Evolutionary conservation across 2,888 invertebrate genomes (phyloP), one percentile per base, ranked within the genome.

Genomic region (Stenurella melanura): DNA sequence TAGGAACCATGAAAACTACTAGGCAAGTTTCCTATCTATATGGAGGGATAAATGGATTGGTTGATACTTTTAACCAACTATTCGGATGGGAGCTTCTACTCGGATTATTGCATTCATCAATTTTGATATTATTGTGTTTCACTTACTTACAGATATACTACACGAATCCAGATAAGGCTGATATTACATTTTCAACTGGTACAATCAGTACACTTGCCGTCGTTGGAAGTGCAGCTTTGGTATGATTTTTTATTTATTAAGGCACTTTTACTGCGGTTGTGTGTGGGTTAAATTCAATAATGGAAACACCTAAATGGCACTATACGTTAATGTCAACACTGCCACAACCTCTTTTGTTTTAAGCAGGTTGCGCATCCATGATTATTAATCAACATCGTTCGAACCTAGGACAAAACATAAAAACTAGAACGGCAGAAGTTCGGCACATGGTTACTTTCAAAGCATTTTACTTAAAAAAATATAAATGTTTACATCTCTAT

Each of bases 61-160:
- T 67, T n/a, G 9, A 54, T n/a, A 67, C 6, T n/a, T 67, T 54
- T 11, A 67, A 67, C 30, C 19, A 21, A 38, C 26, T 67, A 0
- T 67, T 67, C 17, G 67, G 67, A 54, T 67, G 67, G 67, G 67
- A 67, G 21, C n/a, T 54, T 1, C 26, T 67, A n/a, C 38, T 67
- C 1, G 11, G n/a, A n/a, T n/a, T 54, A n/a, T 0, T 54, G 0
- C 67, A 58, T 5, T 58, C 58, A 21, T 58, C 58, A 11, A 21
- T 58, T 1, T 19, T 58, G 0, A 11, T 58, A 58, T 7, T 58
- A 15, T 11, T 15, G 11, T 58, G 11, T 19, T 58, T 58, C 19
- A 58, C 21, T 11, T 58, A 5, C 21, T 12, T 58, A 7, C 5
- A 50, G 0, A 4, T n/a, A 50, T 50, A 50, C n/a, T 50, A n/a